Evolutionary conservation across 2,113 vertebrate genomes (phyloP), one percentile per base, ranked within the genome.

Genomic region (Tetrao urogallus): DNA sequence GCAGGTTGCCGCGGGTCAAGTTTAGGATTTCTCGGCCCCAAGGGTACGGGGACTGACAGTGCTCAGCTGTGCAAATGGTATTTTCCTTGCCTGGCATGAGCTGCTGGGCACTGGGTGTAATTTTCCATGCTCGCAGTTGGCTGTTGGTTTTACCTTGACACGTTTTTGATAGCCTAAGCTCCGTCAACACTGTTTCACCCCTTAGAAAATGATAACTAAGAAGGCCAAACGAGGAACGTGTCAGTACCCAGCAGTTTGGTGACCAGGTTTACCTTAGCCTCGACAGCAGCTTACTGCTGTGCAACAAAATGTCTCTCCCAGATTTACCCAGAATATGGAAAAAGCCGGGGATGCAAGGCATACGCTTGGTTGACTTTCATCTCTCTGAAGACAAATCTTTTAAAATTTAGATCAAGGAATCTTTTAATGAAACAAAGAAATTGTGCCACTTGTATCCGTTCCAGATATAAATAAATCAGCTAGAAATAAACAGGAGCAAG

Each of bases 391-490:
- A 95, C 94, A 96, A 95, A 96, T 88, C 70, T 90, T 72, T 90
- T 79, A 92, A 88, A 86, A 77, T 90, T 90, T 82, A 92, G 93
- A 95, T 96, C 92, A 95, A 94, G 87, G 93, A 93, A 93, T 86
- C 86, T 94, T 91, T 94, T 92, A 96, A 94, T 70, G 82, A 97
- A 97, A 95, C 90, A 94, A 95, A 84, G 88, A 88, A 94, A 92
- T 94, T 1, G 0, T 94, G 80, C 86, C 77, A 63, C 76, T 91
- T 82, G 65, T 95, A 88, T 95, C 93, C 50, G 77, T 92, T 91
- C 77, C 77, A 63, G 86, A 89, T 94, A 96, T 96, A 96, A 95
- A 94, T 95, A 96, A 93, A 67, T 93, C 91, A 91, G 76, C 95
- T 96, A 34, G 96, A 95, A 94, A 94, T 95, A 94, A 97, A 94